phyloP scores from a whole-genome alignment of 1,140 invertebrate species.

The Drosophila eugracilis region DNA sequence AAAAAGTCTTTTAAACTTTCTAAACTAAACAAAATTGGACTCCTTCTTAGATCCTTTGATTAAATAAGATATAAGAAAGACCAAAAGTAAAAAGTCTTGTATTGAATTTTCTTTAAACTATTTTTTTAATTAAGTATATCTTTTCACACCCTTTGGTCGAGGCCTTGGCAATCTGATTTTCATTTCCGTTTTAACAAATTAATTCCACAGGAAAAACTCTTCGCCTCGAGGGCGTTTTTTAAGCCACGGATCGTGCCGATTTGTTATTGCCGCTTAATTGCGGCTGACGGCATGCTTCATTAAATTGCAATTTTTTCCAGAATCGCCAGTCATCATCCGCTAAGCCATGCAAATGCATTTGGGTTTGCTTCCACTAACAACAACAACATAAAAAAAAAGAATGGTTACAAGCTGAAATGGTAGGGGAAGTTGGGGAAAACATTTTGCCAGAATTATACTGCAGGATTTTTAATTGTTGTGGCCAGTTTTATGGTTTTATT shows the following conservation, averaged over 20 bases:
- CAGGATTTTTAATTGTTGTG: slow-evolving; percentile 73
- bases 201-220: slow-evolving; percentile 16
- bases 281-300: slow-evolving; percentile 71
- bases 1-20: not conserved
- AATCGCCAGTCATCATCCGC: slow-evolving; percentile 24
- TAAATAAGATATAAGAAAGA: too few relatives aligned
- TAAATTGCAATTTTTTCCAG: slow-evolving; percentile 76
- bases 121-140: not conserved
- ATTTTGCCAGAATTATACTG: slow-evolving; percentile 43
- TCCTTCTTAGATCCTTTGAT: too few relatives aligned
- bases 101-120: not conserved
- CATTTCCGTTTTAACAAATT: slow-evolving; percentile 30
- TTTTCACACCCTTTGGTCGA: not conserved
- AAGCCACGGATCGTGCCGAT: slow-evolving; percentile 24
- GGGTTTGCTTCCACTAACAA: slow-evolving; percentile 25
- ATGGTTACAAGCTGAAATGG: not conserved
- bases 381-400: slow-evolving; percentile 26
- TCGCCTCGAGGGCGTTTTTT: slow-evolving; percentile 17
- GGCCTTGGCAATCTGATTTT: slow-evolving; percentile 11
- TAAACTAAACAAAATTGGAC: too few relatives aligned
- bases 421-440: slow-evolving; percentile 2
- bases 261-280: slow-evolving; percentile 69
- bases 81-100: not conserved
- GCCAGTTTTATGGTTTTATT: slow-evolving; percentile 77
- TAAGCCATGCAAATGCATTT: slow-evolving; percentile 68